Evolutionary conservation across 2,797 vertebrate species (phyloP).

Genomic region (Xenops minutus): DNA sequence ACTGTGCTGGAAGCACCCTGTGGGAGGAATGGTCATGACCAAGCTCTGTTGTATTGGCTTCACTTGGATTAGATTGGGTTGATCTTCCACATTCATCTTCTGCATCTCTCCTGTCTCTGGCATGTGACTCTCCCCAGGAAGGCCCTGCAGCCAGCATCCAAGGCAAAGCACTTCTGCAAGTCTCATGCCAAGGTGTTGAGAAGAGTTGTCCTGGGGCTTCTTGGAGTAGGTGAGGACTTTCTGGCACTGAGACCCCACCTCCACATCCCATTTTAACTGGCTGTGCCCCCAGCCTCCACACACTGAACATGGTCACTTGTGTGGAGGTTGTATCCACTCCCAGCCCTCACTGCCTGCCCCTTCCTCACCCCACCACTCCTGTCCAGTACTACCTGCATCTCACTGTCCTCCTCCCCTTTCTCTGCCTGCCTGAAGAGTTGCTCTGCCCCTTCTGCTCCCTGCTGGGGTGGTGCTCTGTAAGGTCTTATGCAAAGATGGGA

Average conservation of each 20-base stretch:
- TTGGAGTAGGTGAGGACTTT: constrained; percentile 83
- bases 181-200: constrained; percentile 75
- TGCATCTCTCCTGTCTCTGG: rapidly evolving
- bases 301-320: rapidly evolving
- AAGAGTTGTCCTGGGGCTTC: constrained; percentile 72
- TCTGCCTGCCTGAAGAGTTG: not conserved
- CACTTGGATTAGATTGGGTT: not conserved
- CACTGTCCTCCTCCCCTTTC: not conserved
- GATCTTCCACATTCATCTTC: not conserved
- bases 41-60: not conserved
- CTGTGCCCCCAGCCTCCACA: not conserved
- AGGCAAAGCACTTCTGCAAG: constrained; percentile 75
- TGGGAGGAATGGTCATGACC: not conserved
- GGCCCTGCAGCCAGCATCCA: constrained; percentile 65
- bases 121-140: constrained; percentile 71
- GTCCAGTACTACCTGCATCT: not conserved
- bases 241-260: not conserved
- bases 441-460: not conserved
- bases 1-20: rapidly evolving
- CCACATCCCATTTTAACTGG: not conserved
- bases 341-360: not conserved
- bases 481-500: rapidly evolving
- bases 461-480: not conserved
- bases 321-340: not conserved
- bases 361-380: not conserved